phyloP scores from a whole-genome alignment of 2,113 vertebrate species.

The Urocolius indicus region DNA sequence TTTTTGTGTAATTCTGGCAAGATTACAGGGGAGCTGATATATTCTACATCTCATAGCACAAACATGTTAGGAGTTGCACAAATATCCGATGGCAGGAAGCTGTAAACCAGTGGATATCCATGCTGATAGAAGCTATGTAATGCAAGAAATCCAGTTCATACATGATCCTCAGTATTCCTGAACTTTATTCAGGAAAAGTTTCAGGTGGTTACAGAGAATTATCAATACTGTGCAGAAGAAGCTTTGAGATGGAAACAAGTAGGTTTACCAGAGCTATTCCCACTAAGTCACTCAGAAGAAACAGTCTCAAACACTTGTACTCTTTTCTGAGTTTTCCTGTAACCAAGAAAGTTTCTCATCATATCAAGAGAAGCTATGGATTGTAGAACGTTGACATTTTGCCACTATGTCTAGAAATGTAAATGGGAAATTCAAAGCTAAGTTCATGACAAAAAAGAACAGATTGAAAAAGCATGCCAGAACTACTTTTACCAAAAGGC shows the following conservation, averaged over 20 bases:
- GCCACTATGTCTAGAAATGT: background rate
- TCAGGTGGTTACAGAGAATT: background rate
- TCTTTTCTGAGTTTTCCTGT: background rate
- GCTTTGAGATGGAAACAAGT: background rate
- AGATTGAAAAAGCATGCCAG: background rate
- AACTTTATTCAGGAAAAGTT: background rate
- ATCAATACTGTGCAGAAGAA: background rate
- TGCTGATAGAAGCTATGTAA: background rate
- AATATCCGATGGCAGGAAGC: background rate
- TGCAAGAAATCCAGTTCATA: background rate
- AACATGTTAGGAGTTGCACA: background rate
- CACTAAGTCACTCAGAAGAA: background rate
- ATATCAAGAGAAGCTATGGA: background rate
- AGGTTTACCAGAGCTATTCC: background rate
- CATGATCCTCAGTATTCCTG: background rate
- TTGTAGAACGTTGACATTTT: background rate
- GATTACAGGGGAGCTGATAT: background rate
- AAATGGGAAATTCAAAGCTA: background rate
- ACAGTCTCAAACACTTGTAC: background rate
- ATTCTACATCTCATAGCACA: background rate
- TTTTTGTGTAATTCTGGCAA: background rate
- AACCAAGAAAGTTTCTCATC: background rate
- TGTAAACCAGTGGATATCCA: background rate
- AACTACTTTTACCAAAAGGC: background rate
- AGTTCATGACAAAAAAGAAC: background rate